Evolutionary conservation across 2,888 invertebrate species (phyloP).

Genomic region (Deilephila porcellus): DNA sequence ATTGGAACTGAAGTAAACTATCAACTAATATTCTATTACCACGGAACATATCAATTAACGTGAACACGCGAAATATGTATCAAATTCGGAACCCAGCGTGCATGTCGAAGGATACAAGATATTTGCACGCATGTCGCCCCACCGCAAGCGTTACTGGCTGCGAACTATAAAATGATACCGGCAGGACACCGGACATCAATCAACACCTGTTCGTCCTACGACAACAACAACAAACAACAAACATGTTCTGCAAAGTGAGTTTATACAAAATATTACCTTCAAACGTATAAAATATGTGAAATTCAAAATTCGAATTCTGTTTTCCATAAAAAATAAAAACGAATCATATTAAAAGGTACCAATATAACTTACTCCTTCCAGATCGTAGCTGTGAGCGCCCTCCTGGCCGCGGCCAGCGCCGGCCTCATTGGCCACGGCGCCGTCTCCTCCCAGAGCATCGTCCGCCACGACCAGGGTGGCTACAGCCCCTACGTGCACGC

Average conservation of each 20-base stretch:
- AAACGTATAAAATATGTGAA: neutral
- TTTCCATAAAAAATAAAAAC: neutral
- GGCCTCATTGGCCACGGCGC: slow-evolving; percentile 49
- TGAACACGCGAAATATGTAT: slow-evolving; percentile 12
- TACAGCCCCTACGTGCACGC: slow-evolving; percentile 37
- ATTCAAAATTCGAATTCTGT: neutral
- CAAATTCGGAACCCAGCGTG: slow-evolving; percentile 31
- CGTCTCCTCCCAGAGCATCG: slow-evolving; percentile 34
- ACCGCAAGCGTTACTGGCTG: neutral
- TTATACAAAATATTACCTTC: neutral
- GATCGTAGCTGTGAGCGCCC: slow-evolving; percentile 54
- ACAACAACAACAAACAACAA: slow-evolving; percentile 35
- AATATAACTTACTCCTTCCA: slow-evolving; percentile 38
- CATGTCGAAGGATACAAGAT: slow-evolving; percentile 10
- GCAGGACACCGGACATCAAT: slow-evolving; percentile 46
- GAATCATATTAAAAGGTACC: neutral
- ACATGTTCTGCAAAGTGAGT: slow-evolving; percentile 57
- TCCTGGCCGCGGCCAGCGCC: slow-evolving; percentile 61
- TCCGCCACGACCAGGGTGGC: slow-evolving; percentile 44
- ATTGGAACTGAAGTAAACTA: slow-evolving; percentile 10
- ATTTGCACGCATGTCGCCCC: slow-evolving; percentile 31
- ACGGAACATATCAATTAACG: neutral
- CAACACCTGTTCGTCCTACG: slow-evolving; percentile 41
- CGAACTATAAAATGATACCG: slow-evolving; percentile 44
- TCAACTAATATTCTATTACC: slow-evolving; percentile 31